These are phyloP conservation scores for Remorina albescens DNA, from an alignment of 2,797 vertebrate species.

Conservation along the genomic window DNA sequence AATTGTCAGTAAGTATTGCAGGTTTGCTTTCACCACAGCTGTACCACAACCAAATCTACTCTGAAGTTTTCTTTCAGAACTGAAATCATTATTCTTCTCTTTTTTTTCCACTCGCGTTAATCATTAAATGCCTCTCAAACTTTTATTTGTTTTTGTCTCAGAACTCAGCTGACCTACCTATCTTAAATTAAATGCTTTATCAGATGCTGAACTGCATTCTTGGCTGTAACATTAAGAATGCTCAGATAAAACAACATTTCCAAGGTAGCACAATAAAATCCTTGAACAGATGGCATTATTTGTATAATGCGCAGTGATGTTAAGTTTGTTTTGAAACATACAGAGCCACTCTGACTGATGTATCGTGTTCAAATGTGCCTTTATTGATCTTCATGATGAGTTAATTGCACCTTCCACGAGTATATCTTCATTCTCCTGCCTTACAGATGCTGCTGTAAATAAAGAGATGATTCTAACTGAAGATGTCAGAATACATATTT, in stretches of 20 bases:
- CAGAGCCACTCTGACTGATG: background rate
- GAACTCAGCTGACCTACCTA: too few species aligned
- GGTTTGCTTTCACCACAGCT: slow-evolving; percentile 6
- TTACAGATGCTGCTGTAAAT: background rate
- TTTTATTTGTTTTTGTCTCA: too few species aligned
- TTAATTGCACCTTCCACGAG: slow-evolving; percentile 1
- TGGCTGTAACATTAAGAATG: background rate
- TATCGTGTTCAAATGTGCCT: background rate
- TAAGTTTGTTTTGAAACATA: background rate
- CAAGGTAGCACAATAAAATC: background rate
- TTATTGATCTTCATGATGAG: background rate
- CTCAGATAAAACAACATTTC: background rate
- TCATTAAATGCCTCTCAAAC: background rate
- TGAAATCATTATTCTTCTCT: background rate
- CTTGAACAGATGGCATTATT: background rate
- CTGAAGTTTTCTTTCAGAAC: background rate
- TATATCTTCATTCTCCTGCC: background rate
- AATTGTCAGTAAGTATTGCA: slow-evolving; percentile 17
- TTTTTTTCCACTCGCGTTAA: background rate
- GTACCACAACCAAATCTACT: background rate
- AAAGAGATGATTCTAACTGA: background rate
- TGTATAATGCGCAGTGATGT: background rate
- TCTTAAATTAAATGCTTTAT: background rate
- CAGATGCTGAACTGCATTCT: too few species aligned
- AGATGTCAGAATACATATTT: background rate